Conservation (phyloP, 2,797 vertebrate species). For the Coregonus sp. region DNA sequence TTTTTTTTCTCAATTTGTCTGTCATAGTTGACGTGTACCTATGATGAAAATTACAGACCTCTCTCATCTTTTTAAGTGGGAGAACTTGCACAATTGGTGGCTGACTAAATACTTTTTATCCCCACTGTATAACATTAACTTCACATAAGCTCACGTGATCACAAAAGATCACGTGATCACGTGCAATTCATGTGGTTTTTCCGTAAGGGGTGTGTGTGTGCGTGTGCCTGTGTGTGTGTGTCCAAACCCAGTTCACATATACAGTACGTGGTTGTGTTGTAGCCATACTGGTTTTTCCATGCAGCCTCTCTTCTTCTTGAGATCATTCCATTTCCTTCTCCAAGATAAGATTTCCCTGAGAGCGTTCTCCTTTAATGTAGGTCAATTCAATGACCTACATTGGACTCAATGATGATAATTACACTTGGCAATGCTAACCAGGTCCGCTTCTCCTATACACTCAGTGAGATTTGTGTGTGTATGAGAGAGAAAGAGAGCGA, state of each 20-base stretch:
- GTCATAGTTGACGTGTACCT: too few relatives aligned
- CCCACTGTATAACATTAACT: too few relatives aligned
- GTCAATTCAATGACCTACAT: conserved; percentile 57
- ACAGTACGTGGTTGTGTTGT: background rate
- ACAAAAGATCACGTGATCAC: too few relatives aligned
- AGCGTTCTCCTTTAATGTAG: conserved; percentile 44
- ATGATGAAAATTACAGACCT: too few relatives aligned
- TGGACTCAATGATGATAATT: conserved; percentile 49
- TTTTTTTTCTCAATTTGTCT: too few relatives aligned
- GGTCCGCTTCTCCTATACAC: conserved; percentile 29
- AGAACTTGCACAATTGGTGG: too few relatives aligned
- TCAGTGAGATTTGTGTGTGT: background rate
- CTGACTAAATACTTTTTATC: too few relatives aligned
- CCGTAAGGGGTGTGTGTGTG: too few relatives aligned
- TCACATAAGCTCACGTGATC: too few relatives aligned
- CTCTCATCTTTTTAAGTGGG: too few relatives aligned
- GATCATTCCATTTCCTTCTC: conserved; percentile 16
- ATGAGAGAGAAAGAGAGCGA: conserved; percentile 11
- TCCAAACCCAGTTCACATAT: background rate
- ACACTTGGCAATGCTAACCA: conserved; percentile 46
- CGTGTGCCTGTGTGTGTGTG: too few relatives aligned
- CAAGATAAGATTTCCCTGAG: conserved; percentile 38
- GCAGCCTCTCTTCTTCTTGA: conserved; percentile 12
- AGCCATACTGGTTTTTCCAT: background rate
- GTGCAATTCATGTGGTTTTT: too few relatives aligned